Evolutionary conservation across 2,888 invertebrate species (phyloP), one percentile per base, ranked within the genome.

Genomic region (Thalpophila matura): DNA sequence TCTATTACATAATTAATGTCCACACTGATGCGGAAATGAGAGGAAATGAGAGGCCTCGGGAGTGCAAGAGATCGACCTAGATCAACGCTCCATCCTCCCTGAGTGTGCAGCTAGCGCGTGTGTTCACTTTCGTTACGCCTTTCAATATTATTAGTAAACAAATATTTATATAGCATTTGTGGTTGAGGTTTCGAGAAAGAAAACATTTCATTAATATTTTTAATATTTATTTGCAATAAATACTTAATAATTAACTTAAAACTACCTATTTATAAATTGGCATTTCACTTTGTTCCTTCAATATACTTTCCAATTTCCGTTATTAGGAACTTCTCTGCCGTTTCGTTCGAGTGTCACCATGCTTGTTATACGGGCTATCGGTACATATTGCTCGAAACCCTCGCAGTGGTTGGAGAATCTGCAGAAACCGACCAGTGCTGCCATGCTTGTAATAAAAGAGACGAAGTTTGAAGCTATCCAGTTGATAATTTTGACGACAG

Each of bases 381-480:
- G 67, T 12, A 66, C 7, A 16, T 55, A 66, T 7, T 38, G 10
- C 6, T 55, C 56, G 1, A 60, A n/a, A n/a, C 67, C 57, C 20
- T 20, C 7, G 7, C 67, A 66, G 1, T 54, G 5, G 10, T 66
- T 54, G 3, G 67, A 31, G 2, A 60, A n/a, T 26, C 67, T 66
- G 20, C 60, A 66, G 56, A 60, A 55, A 38, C 56, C 20, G 6
- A 31, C 16, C 5, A 20, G 3, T 5, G 20, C 66, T 10, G 56
- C 24, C 31, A 10, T n/a, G n/a, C n/a, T n/a, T n/a, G n/a, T 40
- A 4, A 55, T 18, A 4, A 60, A 4, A 10, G 55, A 40, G 26
- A 6, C 20, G 14, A 26, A 1, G n/a, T 9, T 66, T 26, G 60
- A 40, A 20, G 2, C n/a, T 26, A 55, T 2, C 60, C 60, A 66